Evolutionary conservation across 2,888 invertebrate genomes (phyloP).

Genomic region (Graphium colonna): DNA sequence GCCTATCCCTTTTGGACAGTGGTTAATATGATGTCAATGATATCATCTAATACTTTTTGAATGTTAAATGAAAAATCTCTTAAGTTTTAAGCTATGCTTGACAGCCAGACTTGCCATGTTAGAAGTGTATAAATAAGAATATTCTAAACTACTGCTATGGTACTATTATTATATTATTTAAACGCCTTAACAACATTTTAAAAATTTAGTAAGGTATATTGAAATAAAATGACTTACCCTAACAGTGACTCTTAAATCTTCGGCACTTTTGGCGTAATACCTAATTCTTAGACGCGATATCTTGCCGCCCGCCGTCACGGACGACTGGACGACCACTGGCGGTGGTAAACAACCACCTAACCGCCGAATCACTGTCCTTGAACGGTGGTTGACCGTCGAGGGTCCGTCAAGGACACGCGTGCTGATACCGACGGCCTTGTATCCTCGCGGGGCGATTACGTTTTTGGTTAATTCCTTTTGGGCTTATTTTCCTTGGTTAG

Average conservation of each 20-base stretch:
- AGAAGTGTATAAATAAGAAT: too few relatives aligned
- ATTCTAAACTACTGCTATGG: too few relatives aligned
- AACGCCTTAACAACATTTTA: too few relatives aligned
- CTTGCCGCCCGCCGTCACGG: constrained; percentile 41
- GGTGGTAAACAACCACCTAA: constrained; percentile 49
- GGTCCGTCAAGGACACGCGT: constrained; percentile 67
- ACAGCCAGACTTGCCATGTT: too few relatives aligned
- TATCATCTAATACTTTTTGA: too few relatives aligned
- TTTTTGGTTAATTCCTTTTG: constrained; percentile 34
- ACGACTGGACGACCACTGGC: constrained; percentile 54
- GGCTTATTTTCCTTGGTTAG: constrained; percentile 25
- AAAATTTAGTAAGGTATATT: constrained; percentile 3
- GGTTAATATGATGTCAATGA: too few relatives aligned
- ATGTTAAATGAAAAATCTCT: too few relatives aligned
- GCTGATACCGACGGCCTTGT: constrained; percentile 38
- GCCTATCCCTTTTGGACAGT: too few relatives aligned
- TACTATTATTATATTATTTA: not conserved
- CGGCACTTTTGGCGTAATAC: constrained; percentile 59
- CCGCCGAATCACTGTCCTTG: constrained; percentile 66
- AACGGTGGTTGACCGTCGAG: constrained; percentile 55
- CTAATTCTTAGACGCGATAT: constrained; percentile 67
- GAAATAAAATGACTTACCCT: constrained; percentile 56
- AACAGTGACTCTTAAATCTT: constrained; percentile 59
- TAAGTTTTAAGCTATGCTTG: too few relatives aligned
- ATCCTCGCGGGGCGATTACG: constrained; percentile 19